Percentiles rank a stretch among this genome's conserved stretches.
Evolutionary conservation across 2,113 vertebrate species (phyloP).

Genomic region (Loxodonta africana): DNA sequence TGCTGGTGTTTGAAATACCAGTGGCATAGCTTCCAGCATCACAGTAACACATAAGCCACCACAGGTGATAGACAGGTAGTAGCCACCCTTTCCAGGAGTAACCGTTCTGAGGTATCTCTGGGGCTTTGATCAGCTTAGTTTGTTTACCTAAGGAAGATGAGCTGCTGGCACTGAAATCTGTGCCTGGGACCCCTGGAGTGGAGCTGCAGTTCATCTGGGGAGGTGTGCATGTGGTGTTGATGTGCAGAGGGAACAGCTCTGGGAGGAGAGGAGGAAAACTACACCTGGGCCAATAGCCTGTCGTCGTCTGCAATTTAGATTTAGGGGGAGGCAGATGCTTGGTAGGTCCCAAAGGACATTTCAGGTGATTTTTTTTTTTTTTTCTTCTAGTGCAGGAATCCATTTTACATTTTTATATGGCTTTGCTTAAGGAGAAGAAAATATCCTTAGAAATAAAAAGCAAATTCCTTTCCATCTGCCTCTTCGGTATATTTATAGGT

Average conservation of each 20-base stretch:
- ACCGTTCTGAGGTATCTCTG: background rate
- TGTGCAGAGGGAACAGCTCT: background rate
- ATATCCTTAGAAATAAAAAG: background rate
- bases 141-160: background rate
- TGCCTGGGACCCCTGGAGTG: background rate
- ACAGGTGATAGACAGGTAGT: background rate
- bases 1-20: background rate
- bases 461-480: conserved; percentile 7
- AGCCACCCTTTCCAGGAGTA: background rate
- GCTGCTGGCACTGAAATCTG: background rate
- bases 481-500: conserved; percentile 62
- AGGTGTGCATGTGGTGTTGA: accelerated
- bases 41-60: background rate
- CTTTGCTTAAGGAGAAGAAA: conserved; percentile 51
- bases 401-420: background rate
- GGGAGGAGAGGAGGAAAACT: too few relatives aligned
- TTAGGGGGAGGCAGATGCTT: background rate
- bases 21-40: background rate
- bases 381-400: conserved; percentile 37
- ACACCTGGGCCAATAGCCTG: accelerated
- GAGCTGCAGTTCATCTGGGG: background rate
- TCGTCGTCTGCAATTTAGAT: background rate
- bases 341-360: conserved; percentile 31
- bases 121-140: background rate
- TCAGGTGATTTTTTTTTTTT: conserved; percentile 5